A percentile compares a stretch with the other conserved stretches of the same genome.
phyloP scores from a whole-genome alignment of 2,113 vertebrate genomes.

The Malurus alboscapulatus region DNA sequence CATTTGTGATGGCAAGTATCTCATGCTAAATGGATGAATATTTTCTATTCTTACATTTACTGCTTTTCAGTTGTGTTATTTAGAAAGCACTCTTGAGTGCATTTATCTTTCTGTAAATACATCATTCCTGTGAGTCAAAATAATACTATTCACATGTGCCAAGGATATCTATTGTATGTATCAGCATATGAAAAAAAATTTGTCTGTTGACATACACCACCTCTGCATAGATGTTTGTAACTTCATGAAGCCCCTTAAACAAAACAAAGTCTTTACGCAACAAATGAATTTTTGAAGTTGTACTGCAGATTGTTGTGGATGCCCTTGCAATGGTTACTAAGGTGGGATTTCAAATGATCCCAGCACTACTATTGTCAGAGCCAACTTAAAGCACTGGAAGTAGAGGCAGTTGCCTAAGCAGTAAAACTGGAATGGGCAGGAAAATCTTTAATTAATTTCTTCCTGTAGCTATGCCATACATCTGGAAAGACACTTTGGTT shows the following conservation, averaged over 20 bases:
- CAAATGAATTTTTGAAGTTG: neutral
- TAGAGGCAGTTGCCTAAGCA: neutral
- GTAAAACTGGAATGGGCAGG: neutral
- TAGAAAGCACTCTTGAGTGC: neutral
- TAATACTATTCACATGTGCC: neutral
- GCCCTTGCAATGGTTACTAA: neutral
- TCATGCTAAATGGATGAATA: neutral
- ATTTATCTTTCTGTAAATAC: neutral
- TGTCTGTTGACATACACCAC: neutral
- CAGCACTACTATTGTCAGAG: neutral
- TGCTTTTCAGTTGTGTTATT: neutral
- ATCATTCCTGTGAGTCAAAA: neutral
- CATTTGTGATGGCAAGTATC: neutral
- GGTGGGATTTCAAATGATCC: neutral
- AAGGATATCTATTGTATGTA: neutral
- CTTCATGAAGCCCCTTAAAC: neutral
- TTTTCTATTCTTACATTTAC: conserved; percentile 12
- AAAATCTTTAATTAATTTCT: neutral
- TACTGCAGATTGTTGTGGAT: neutral
- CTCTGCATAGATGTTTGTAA: neutral
- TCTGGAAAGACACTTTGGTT: neutral
- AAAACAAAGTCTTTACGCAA: neutral
- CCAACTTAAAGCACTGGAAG: neutral
- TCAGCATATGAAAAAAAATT: neutral
- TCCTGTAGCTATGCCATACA: neutral